Evolutionary conservation across 2,888 invertebrate genomes (phyloP), one percentile per base, ranked within the genome.

Genomic region (Tinea trinotella): DNA sequence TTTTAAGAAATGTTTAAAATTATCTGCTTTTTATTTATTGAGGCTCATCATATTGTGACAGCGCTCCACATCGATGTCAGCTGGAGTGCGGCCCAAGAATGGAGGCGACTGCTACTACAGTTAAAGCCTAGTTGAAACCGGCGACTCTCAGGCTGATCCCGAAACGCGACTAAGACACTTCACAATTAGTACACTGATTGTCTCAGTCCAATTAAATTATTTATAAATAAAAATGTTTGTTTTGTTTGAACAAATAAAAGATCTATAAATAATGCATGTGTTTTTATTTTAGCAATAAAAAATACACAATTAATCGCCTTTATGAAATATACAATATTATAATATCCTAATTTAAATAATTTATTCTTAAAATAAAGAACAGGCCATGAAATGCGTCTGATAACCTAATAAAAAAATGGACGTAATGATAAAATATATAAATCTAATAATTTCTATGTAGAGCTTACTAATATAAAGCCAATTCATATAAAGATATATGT

Each of bases 381-480:
- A 78, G 76, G 76, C 76, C 77, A 30, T 30, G 30, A 30, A 30
- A 30, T 30, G 30, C 30, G n/a, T 30, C 7, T 10, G 30, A 30
- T 30, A 30, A 30, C 30, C 30, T 48, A 46, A 55, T 55, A 55
- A 17, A 46, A n/a, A 55, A 49, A 71, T 82, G 79, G 80, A 82
- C 73, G 74, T 76, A 77, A 72, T 71, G 60, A 75, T n/a, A 73
- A 67, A 72, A 71, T 66, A 70, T 70, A 66, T 40, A 53, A 13
- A 40, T 36, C 12, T 52, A 63, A 63, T 68, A 64, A 59, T 60
- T 62, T 64, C 56, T 65, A 76, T 71, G 68, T 74, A 76, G 74
- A 78, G 78, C 74, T 56, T 82, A 82, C 72, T 82, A 82, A 84
- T 82, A 83, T 83, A 82, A 81, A 75, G 75, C 65, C 46, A 18